Conservation (phyloP, 2,888 invertebrate species). For the Bugulina stolonifera region DNA sequence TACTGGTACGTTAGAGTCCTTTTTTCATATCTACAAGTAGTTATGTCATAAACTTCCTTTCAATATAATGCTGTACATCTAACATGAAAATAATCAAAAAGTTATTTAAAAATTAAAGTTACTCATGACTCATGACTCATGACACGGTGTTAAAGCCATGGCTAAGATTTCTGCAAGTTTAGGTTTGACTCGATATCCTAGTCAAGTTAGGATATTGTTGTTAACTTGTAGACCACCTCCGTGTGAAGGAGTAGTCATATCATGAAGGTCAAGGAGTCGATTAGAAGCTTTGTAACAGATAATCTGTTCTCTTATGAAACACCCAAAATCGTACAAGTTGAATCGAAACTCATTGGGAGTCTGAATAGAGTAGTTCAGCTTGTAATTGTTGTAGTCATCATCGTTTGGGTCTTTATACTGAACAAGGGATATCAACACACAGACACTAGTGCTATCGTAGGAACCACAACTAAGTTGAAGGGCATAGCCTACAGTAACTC, state of each 20-base stretch:
- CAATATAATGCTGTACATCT: too few species aligned
- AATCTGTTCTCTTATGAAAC: conserved; percentile 53
- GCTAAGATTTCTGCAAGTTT: too few species aligned
- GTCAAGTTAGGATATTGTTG: too few species aligned
- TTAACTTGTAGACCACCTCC: too few species aligned
- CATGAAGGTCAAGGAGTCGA: not conserved
- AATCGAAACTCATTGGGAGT: conserved; percentile 54
- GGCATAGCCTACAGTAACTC: conserved; percentile 51
- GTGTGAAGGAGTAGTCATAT: conserved; percentile 49
- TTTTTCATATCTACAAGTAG: too few species aligned
- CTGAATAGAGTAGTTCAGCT: conserved; percentile 54
- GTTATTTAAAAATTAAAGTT: too few species aligned
- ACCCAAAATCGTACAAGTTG: conserved; percentile 55
- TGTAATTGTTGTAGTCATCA: conserved; percentile 52
- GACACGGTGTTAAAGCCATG: too few species aligned
- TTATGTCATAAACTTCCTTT: too few species aligned
- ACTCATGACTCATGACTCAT: too few species aligned
- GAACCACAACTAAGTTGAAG: conserved; percentile 56
- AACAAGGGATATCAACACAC: conserved; percentile 57
- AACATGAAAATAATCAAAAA: too few species aligned
- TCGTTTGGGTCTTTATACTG: conserved; percentile 52
- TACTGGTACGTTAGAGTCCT: too few species aligned
- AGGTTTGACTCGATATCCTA: too few species aligned
- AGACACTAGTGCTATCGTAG: conserved; percentile 50
- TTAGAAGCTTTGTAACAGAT: not conserved